Percentiles rank a stretch among this genome's conserved stretches.
These are phyloP conservation scores for Watsonalla binaria DNA, from an alignment of 2,888 invertebrate species.

Conservation along the genomic window DNA sequence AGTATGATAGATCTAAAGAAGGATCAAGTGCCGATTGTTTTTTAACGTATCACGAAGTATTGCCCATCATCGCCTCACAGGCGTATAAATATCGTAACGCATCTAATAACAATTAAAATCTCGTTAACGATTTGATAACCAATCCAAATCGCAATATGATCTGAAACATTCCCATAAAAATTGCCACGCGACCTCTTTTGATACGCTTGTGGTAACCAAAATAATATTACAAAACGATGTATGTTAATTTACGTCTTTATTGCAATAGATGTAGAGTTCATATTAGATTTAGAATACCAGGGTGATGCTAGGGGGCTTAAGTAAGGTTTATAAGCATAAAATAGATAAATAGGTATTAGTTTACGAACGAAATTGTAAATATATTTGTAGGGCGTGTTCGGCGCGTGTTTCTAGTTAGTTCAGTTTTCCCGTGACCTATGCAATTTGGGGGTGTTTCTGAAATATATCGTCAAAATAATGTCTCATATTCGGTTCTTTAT, in stretches of 20 bases:
- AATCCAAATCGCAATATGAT: constrained; percentile 30
- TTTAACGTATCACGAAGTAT: neutral
- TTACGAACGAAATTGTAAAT: constrained; percentile 48
- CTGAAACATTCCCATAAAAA: constrained; percentile 60
- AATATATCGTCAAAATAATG: neutral
- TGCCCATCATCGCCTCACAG: neutral
- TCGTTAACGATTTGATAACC: constrained; percentile 29
- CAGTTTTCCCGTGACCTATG: constrained; percentile 62
- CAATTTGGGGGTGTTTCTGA: constrained; percentile 23
- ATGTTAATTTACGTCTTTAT: constrained; percentile 10
- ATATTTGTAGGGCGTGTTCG: constrained; percentile 62
- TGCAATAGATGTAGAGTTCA: constrained; percentile 3
- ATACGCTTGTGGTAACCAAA: constrained; percentile 36
- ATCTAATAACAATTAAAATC: constrained; percentile 12
- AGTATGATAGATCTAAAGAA: no score
- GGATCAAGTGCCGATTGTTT: neutral
- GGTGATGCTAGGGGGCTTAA: constrained; percentile 16
- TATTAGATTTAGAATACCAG: constrained; percentile 2
- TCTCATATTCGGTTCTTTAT: neutral
- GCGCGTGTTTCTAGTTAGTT: constrained; percentile 61
- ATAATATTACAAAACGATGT: constrained; percentile 9
- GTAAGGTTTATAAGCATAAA: constrained; percentile 48
- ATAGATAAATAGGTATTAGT: constrained; percentile 63
- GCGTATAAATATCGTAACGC: constrained; percentile 1
- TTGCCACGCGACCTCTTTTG: constrained; percentile 65